A percentile compares a stretch with the other conserved stretches of the same genome.
phyloP scores from a whole-genome alignment of 1,140 invertebrate species.

The Bombyx mori region ASM3026992v2 NC_085115.1:222501-223000 shows the following conservation, averaged over 20 bases:
- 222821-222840: slow-evolving; percentile 47
- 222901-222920: slow-evolving; percentile 47
- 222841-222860: slow-evolving; percentile 60
- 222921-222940: slow-evolving; percentile 26
- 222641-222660: slow-evolving; percentile 32
- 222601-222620: slow-evolving; percentile 40
- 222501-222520: too few species aligned
- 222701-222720: slow-evolving; percentile 43
- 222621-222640: slow-evolving; percentile 33
- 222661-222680: slow-evolving; percentile 51
- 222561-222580: slow-evolving; percentile 5
- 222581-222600: slow-evolving; percentile 39
- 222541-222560: background rate
- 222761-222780: slow-evolving; percentile 47
- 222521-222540: too few species aligned
- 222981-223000: slow-evolving; percentile 32
- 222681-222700: slow-evolving; percentile 34
- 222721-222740: slow-evolving; percentile 55
- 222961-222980: slow-evolving; percentile 26
- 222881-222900: slow-evolving; percentile 43
- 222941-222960: slow-evolving; percentile 23
- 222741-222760: slow-evolving; percentile 45
- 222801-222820: slow-evolving; percentile 45
- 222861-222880: slow-evolving; percentile 52
- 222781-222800: slow-evolving; percentile 35